Evolutionary conservation across 2,113 vertebrate genomes (phyloP).

Genomic region (Pungitius pungitius): DNA sequence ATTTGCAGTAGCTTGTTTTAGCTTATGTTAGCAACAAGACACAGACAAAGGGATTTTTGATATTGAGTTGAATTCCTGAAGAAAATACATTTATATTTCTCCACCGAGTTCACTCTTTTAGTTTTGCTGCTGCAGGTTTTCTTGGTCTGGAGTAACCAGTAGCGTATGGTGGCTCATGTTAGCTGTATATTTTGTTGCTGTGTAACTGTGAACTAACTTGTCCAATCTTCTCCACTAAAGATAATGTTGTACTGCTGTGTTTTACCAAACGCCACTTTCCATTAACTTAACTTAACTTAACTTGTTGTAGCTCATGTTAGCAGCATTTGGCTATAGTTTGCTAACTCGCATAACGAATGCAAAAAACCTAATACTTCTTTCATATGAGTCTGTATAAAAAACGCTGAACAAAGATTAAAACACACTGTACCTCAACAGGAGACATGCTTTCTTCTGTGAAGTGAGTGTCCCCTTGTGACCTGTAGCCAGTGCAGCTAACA

Average conservation of each 20-base stretch:
- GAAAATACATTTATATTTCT: neutral
- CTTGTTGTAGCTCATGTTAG: neutral
- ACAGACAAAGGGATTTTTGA: neutral
- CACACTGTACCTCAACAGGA: neutral
- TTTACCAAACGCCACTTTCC: neutral
- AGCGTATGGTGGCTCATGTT: neutral
- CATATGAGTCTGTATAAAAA: neutral
- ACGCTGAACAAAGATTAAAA: neutral
- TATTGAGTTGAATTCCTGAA: neutral
- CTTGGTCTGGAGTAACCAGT: neutral
- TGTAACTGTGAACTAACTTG: neutral
- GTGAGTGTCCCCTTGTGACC: no score
- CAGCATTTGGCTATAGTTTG: neutral
- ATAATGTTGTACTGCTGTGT: neutral
- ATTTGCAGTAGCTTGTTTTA: neutral
- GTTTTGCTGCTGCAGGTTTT: neutral
- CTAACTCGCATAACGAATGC: neutral
- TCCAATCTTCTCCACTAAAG: neutral
- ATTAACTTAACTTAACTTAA: no score
- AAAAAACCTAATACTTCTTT: no score
- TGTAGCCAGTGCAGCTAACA: neutral
- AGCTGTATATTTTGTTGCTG: neutral
- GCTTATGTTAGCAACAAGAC: neutral
- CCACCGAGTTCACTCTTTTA: no score
- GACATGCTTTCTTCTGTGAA: neutral